Base-by-base conservation (phyloP, 2,888 invertebrate genomes). In the Drosophila quinaria region DNA sequence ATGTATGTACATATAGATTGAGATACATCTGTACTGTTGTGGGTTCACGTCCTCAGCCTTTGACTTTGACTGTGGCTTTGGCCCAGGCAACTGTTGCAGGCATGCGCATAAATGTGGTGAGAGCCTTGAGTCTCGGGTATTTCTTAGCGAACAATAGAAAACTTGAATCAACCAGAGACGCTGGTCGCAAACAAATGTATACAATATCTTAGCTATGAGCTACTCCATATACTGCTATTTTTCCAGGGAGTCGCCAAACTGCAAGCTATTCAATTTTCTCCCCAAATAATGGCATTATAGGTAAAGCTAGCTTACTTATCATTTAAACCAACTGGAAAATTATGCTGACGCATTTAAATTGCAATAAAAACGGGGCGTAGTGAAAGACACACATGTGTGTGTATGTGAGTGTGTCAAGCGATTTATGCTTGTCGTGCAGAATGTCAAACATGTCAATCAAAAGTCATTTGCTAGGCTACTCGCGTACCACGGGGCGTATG, bases 381-480 rank as follows among this genome's bases (percentile, higher is more conserved):
- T 17, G 29, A 51, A 50, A n/a, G 37, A 22, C 13, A 13, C 29
- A 25, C 5, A 41, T 51, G 54, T 4, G 31, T n/a, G 42, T 4
- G 25, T 49, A 41, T 19, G 29, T 29, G 29, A 2, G 46, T 47
- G 50, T 33, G 25, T 13, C 55, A 65, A 77, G 71, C 89, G 81
- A 75, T 87, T 84, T 89, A 76, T 84, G 85, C 81, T 76, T 81
- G 81, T 87, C 87, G 84, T 74, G 81, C 87, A 76, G 77, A 81
- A 86, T 87, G 89, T 87, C 89, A 87, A 89, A 89, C 86, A 87
- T 78, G 86, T 87, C 86, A 87, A 89, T 87, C 86, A 87, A 87
- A 89, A 80, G 86, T 85, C 80, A 89, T 87, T 86, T 87, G 81
- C 71, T 61, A 71, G 60, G 55, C 69, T 59, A 59, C 35, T 50